Percentiles rank a stretch among this genome's conserved stretches.
These are phyloP conservation scores for Mus musculus DNA, from an alignment of 2,113 vertebrate species.

Conservation along the genomic window DNA sequence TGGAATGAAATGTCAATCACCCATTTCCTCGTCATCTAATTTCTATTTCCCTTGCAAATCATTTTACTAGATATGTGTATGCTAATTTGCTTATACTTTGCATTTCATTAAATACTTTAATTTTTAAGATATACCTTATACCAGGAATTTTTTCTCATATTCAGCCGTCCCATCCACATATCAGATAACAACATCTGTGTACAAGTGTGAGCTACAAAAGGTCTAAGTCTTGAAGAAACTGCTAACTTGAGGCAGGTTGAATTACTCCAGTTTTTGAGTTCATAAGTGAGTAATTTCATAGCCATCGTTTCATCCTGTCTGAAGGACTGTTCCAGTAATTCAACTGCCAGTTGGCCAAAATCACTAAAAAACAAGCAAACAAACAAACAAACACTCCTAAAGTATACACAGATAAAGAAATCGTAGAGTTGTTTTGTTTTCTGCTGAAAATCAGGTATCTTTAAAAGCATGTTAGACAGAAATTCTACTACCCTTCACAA, in stretches of 20 bases:
- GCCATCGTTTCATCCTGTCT: slow-evolving; percentile 99
- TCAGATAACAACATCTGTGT: slow-evolving; percentile 98
- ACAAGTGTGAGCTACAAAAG: slow-evolving; percentile 98
- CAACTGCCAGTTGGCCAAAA: slow-evolving; percentile 97
- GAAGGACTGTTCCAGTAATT: slow-evolving; percentile 97
- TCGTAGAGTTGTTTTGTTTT: neutral
- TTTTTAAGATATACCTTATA: slow-evolving; percentile 93
- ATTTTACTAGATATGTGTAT: neutral
- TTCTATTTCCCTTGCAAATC: neutral
- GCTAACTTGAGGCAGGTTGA: slow-evolving; percentile 98
- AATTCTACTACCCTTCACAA: neutral
- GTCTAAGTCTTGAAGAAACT: slow-evolving; percentile 96
- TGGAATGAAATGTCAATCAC: neutral
- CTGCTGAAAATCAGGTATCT: neutral
- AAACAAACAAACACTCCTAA: slow-evolving; percentile 39
- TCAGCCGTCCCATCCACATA: slow-evolving; percentile 99
- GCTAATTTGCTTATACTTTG: neutral
- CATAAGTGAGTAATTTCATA: slow-evolving; percentile 99
- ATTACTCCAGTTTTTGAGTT: slow-evolving; percentile 99
- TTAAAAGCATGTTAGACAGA: neutral
- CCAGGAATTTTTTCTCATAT: slow-evolving; percentile 99
- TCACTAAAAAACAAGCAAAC: slow-evolving; percentile 87
- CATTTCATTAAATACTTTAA: slow-evolving; percentile 34
- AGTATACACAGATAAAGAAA: slow-evolving; percentile 57
- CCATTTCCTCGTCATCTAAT: neutral